A percentile compares a stretch with the other conserved stretches of the same genome.
Conservation (phyloP, 1,140 invertebrate species). For the Bombus affinis region DNA sequence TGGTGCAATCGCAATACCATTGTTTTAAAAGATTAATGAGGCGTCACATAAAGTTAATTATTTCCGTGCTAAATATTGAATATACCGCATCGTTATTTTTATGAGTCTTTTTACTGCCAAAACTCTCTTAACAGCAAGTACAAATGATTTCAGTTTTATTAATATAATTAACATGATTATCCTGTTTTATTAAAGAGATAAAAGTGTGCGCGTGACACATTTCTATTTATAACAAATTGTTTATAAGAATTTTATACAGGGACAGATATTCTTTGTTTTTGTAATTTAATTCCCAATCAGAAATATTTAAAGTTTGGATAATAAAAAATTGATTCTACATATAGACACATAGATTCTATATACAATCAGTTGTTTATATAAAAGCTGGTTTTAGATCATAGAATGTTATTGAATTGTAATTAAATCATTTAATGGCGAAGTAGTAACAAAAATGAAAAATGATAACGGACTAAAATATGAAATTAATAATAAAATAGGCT, state of each 20-base stretch:
- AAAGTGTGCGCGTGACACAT: too few species aligned
- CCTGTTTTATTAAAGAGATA: not conserved
- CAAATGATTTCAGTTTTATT: not conserved
- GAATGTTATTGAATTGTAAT: not conserved
- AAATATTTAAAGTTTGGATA: too few species aligned
- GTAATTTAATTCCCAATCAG: too few species aligned
- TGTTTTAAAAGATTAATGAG: slow-evolving; percentile 2
- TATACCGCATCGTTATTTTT: not conserved
- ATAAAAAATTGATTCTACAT: too few species aligned
- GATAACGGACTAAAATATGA: not conserved
- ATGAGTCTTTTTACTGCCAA: not conserved
- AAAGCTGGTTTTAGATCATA: not conserved
- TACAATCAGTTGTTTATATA: too few species aligned
- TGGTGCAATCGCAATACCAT: not conserved
- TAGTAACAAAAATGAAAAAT: not conserved
- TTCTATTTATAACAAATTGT: too few species aligned
- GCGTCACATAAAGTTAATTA: not conserved
- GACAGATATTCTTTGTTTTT: too few species aligned
- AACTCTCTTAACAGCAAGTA: not conserved
- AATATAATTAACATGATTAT: too few species aligned
- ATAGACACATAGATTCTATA: too few species aligned
- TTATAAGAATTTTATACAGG: too few species aligned
- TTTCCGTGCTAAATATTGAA: not conserved
- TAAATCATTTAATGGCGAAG: not conserved
- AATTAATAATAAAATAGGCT: slow-evolving; percentile 66